These are phyloP conservation scores for Macaria liturata DNA, from an alignment of 2,888 invertebrate species.

Conservation along the genomic window DNA sequence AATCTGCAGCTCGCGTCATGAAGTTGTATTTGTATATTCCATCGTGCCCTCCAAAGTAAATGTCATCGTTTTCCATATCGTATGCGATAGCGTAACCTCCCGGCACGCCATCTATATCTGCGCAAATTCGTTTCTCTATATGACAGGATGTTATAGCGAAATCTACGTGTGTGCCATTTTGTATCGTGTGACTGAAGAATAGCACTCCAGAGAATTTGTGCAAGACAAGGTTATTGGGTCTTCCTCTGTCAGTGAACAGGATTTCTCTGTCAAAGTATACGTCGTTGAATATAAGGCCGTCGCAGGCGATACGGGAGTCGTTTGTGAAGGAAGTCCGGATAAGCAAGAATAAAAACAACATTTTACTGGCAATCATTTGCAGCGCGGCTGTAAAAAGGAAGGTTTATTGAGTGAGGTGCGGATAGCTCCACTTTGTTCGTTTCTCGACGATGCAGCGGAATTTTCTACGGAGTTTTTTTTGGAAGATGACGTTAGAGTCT, in stretches of 20 bases:
- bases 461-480: slow-evolving; percentile 12
- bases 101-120: slow-evolving; percentile 49
- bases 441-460: slow-evolving; percentile 16
- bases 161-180: slow-evolving; percentile 53
- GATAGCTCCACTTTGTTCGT: slow-evolving; percentile 9
- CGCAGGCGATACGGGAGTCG: slow-evolving; percentile 45
- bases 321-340: slow-evolving; percentile 22
- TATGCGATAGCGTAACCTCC: slow-evolving; percentile 71
- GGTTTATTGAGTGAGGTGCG: slow-evolving; percentile 27
- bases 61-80: slow-evolving; percentile 66
- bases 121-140: slow-evolving; percentile 49
- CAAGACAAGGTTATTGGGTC: slow-evolving; percentile 62
- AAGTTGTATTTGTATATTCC: slow-evolving; percentile 73
- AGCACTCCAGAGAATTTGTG: slow-evolving; percentile 63
- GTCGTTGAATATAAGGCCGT: slow-evolving; percentile 61
- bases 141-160: slow-evolving; percentile 61
- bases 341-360: slow-evolving; percentile 32
- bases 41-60: slow-evolving; percentile 72
- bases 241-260: slow-evolving; percentile 50
- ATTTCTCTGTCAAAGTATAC: slow-evolving; percentile 60
- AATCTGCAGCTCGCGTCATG: slow-evolving; percentile 58
- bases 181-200: slow-evolving; percentile 68
- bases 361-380: slow-evolving; percentile 33
- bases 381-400: slow-evolving; percentile 23
- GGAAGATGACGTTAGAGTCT: slow-evolving; percentile 13